A percentile compares a stretch with the other conserved stretches of the same genome.
Evolutionary conservation across 1,140 invertebrate species (phyloP).

Genomic region (Aphelenchoides fujianensis): DNA sequence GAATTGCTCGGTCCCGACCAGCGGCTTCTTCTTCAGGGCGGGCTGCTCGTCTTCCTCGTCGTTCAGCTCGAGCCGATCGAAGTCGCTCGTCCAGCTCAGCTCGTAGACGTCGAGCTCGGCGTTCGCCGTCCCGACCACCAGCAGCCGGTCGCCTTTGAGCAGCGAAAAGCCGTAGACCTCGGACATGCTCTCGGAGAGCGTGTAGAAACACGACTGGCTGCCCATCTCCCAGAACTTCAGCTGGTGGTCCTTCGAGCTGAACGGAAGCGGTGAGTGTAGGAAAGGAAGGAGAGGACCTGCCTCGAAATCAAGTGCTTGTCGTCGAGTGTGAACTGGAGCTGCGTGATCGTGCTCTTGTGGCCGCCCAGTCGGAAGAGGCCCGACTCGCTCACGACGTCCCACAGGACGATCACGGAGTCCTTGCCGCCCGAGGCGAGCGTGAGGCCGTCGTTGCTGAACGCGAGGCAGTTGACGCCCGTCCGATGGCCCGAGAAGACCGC

Average conservation of each 20-base stretch:
- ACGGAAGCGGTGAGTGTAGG: constrained; percentile 37
- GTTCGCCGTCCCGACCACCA: constrained; percentile 82
- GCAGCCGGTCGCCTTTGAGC: constrained; percentile 64
- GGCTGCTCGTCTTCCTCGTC: constrained; percentile 61
- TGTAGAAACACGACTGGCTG: constrained; percentile 91
- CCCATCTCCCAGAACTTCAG: constrained; percentile 96
- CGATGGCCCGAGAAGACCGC: constrained; percentile 78
- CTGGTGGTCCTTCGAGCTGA: constrained; percentile 84
- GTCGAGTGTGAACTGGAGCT: constrained; percentile 75
- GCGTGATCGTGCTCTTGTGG: constrained; percentile 87
- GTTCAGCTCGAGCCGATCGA: constrained; percentile 64
- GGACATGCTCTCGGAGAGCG: constrained; percentile 69
- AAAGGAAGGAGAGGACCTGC: constrained; percentile 53
- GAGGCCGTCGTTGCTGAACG: constrained; percentile 77
- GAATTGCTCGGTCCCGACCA: constrained; percentile 45
- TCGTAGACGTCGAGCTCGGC: constrained; percentile 80
- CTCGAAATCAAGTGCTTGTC: constrained; percentile 75
- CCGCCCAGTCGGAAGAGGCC: constrained; percentile 83
- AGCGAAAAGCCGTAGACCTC: constrained; percentile 81
- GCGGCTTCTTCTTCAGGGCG: constrained; percentile 40
- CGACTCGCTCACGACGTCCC: constrained; percentile 86
- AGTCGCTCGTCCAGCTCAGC: constrained; percentile 62
- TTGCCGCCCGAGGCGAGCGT: constrained; percentile 80
- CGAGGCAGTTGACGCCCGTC: constrained; percentile 76
- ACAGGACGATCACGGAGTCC: constrained; percentile 73